phyloP scores from a whole-genome alignment of 1,140 invertebrate genomes.

The Drosophila mauritiana region DNA sequence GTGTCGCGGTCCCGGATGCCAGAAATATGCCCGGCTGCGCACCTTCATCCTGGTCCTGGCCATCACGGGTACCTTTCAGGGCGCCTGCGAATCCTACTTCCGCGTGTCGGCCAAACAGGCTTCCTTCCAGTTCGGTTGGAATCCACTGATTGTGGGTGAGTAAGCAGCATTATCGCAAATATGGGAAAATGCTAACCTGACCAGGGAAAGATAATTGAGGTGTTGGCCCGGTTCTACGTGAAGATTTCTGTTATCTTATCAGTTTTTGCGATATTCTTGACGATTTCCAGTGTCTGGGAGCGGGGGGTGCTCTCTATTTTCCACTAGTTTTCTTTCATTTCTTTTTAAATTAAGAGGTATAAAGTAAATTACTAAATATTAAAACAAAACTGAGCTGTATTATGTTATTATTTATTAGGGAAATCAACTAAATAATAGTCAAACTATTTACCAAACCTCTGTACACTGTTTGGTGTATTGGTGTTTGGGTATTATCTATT shows the following conservation, averaged over 20 bases:
- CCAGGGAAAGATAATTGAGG: constrained; percentile 13
- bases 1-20: constrained; percentile 85
- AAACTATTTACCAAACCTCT: too few species aligned
- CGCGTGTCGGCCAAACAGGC: constrained; percentile 86
- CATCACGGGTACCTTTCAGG: constrained; percentile 86
- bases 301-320: constrained; percentile 9
- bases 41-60: constrained; percentile 86
- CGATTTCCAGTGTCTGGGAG: constrained; percentile 27
- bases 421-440: neutral
- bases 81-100: constrained; percentile 86
- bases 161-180: constrained; percentile 58
- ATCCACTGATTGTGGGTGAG: constrained; percentile 85
- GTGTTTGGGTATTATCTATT: neutral
- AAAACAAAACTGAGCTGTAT: neutral
- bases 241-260: constrained; percentile 55
- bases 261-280: constrained; percentile 79
- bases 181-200: constrained; percentile 14
- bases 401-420: neutral
- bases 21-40: constrained; percentile 86
- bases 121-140: constrained; percentile 85
- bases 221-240: constrained; percentile 56
- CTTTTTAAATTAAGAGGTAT: too few species aligned
- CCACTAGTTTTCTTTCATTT: too few species aligned
- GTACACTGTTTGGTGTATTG: constrained; percentile 12
- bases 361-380: too few species aligned